These are phyloP conservation scores for Ricordea florida DNA, from an alignment of 92 coral and sea anemone genomes.

Conservation along the genomic window DNA sequence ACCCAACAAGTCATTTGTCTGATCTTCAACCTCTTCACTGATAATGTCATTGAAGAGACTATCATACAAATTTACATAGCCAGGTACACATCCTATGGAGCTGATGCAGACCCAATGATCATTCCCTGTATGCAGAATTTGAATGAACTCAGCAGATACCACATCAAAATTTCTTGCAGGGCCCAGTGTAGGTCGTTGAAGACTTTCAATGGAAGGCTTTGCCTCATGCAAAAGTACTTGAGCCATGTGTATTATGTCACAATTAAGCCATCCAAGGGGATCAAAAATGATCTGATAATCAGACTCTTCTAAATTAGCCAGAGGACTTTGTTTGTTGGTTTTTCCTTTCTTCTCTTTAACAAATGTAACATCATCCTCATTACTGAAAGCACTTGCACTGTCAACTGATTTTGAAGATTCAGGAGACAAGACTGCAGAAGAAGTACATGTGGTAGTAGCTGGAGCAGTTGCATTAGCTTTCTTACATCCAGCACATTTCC, in stretches of 20 bases:
- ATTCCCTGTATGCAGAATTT: constrained; percentile 53
- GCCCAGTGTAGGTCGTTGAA: constrained; percentile 41
- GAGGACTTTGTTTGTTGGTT: background rate
- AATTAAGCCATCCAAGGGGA: constrained; percentile 35
- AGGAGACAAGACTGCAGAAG: constrained; percentile 4
- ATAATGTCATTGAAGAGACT: constrained; percentile 62
- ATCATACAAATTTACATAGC: constrained; percentile 59
- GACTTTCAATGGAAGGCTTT: constrained; percentile 16
- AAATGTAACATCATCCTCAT: constrained; percentile 22
- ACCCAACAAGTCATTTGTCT: constrained; percentile 38
- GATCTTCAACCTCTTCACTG: constrained; percentile 36
- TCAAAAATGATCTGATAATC: constrained; percentile 20
- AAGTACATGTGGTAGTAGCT: constrained; percentile 15
- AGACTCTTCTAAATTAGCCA: constrained; percentile 12
- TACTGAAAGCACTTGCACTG: constrained; percentile 10
- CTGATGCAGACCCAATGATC: constrained; percentile 70
- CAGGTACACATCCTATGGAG: constrained; percentile 63
- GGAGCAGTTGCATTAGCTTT: background rate
- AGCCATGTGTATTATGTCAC: constrained; percentile 35
- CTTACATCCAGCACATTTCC: constrained; percentile 21
- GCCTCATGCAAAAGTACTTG: constrained; percentile 21
- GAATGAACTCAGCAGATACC: constrained; percentile 51
- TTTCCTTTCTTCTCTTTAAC: background rate
- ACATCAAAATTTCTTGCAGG: constrained; percentile 43
- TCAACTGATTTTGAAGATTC: background rate